Base-by-base conservation (phyloP, 2,888 invertebrate species). In the Lycia hirtaria region DNA sequence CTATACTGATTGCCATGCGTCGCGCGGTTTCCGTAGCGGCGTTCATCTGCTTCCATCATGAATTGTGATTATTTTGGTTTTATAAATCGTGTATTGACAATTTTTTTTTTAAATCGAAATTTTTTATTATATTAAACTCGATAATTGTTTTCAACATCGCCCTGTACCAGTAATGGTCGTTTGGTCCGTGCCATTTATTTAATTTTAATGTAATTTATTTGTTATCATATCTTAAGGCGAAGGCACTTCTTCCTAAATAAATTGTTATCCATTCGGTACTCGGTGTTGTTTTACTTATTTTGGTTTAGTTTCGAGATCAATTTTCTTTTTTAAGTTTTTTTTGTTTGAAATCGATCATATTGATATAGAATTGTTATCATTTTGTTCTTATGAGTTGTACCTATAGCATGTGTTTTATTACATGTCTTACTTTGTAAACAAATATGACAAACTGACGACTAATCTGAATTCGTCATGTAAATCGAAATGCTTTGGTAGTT, bases 141-240 rank as follows among this genome's bases (percentile, higher is more conserved):
- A 73, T 83, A 83, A 78, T 54, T 33, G 52, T 69, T 74, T 45
- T 58, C 33, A 76, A 67, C 87, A 81, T 76, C 88, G 88, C 90
- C 88, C 75, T 62, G 89, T 90, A 88, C 88, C 87, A 76, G 72
- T 72, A 69, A 75, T 78, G 84, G 78, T 82, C 66, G 78, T 87
- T 87, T 87, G 89, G 88, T 88, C 78, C 78, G 91, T 92, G 91
- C 91, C 91, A 92, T 92, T 77, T 89, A 89, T 89, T 89, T 90
- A 87, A 89, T 88, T 80, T 85, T 64, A 72, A 80, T 67, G 68
- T 87, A 85, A 88, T 87, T 89, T 88, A 88, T 87, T 65, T 81
- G 73, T 85, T 85, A 74, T 83, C 83, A 71, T 80, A 57, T 44
- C 26, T 17, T 14, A 73, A 71, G 75, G 73, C 71, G 78, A 75